Percentiles rank a stretch among this genome's conserved stretches.
phyloP scores from a whole-genome alignment of 2,113 vertebrate genomes.

The Salvelinus sp. region DNA sequence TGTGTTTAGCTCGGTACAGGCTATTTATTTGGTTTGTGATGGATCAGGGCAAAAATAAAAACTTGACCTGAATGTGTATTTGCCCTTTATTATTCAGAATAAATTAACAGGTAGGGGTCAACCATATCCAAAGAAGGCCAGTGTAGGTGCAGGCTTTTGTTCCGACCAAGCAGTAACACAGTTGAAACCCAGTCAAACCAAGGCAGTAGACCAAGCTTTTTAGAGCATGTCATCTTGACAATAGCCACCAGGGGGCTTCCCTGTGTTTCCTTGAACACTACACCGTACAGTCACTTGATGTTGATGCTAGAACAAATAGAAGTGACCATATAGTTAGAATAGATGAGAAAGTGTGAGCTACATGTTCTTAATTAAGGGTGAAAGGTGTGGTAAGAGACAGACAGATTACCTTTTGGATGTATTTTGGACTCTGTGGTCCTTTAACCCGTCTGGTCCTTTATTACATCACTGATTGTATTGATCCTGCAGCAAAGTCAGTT shows the following conservation, averaged over 20 bases:
- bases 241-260: neutral
- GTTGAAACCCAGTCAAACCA: too few relatives aligned
- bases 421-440: neutral
- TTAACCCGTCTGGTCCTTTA: neutral
- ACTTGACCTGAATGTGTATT: neutral
- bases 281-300: too few relatives aligned
- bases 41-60: too few relatives aligned
- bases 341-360: too few relatives aligned
- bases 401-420: neutral
- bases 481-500: slow-evolving; percentile 28
- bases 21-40: neutral
- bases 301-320: too few relatives aligned
- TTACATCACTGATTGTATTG: slow-evolving; percentile 22
- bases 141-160: too few relatives aligned
- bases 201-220: neutral
- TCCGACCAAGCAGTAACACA: too few relatives aligned
- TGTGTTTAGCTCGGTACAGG: neutral
- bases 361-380: too few relatives aligned
- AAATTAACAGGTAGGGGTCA: neutral
- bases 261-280: neutral
- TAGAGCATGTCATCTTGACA: neutral
- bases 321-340: too few relatives aligned
- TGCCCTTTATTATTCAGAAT: neutral
- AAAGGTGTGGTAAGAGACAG: neutral
- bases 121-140: too few relatives aligned